Evolutionary conservation across 2,888 invertebrate genomes (phyloP), one percentile per base, ranked within the genome.

Genomic region (Lycaena phlaeas): DNA sequence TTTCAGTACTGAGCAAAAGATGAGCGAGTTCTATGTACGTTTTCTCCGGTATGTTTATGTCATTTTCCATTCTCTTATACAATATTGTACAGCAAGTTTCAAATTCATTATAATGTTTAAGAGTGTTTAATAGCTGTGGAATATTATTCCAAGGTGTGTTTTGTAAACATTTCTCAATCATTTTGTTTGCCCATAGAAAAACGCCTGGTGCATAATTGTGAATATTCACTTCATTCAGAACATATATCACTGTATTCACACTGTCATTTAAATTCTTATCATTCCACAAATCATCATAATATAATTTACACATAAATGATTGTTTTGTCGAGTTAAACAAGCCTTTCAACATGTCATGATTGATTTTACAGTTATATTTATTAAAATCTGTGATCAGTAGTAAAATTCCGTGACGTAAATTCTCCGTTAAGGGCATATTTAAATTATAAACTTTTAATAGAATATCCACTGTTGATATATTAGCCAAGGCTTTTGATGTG

Each of bases 401-500:
- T n/a, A 82, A 52, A 47, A 51, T 48, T 2, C 84, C 84, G 61
- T 84, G 79, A n/a, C 76, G 46, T 36, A 53, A 55, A 55, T 82
- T 82, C 57, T 82, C 79, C 3, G 66, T 45, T 15, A 41, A 37
- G 47, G 27, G 56, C 49, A 46, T 51, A 28, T 26, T 34, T 12
- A 27, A 51, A 26, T 52, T 48, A 14, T 61, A 27, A 15, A 70
- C 25, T 31, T 48, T 39, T 17, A 61, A 38, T 45, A 56, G 56
- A 34, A 71, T 64, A 6, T 45, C 45, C 37, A 70, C 67, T 38
- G 65, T 49, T 45, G 63, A 81, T 41, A 82, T 71, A 50, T 79
- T 79, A 46, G 65, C 70, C 49, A 85, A 74, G 28, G 74, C 71
- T 54, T 69, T 74, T 3, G 84, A 76, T 31, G 75, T 64, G 14